These are phyloP conservation scores for Sylvicola cinctus DNA, from an alignment of 2,888 invertebrate genomes.

Conservation along the genomic window DNA sequence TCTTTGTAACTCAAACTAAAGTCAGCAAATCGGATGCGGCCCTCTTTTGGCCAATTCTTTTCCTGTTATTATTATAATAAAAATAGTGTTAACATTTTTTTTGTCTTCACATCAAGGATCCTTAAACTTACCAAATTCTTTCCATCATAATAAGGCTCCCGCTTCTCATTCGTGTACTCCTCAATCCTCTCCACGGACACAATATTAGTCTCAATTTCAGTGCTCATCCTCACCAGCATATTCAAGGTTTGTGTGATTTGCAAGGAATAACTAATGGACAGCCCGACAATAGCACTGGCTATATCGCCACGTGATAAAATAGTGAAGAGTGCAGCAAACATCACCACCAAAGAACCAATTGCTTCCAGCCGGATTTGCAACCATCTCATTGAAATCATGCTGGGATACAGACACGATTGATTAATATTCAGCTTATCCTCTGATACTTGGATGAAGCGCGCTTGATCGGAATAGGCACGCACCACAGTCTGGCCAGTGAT, in stretches of 20 bases:
- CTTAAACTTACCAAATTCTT: neutral
- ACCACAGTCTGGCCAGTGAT: conserved; percentile 22
- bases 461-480: conserved; percentile 16
- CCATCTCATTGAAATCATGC: conserved; percentile 24
- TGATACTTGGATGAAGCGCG: conserved; percentile 29
- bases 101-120: no score
- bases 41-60: conserved; percentile 25
- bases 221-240: conserved; percentile 32
- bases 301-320: conserved; percentile 20
- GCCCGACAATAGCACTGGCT: conserved; percentile 26
- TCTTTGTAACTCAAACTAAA: conserved; percentile 26
- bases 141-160: conserved; percentile 15
- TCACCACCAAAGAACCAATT: conserved; percentile 32
- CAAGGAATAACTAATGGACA: conserved; percentile 28
- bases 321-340: conserved; percentile 34
- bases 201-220: conserved; percentile 36
- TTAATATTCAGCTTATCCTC: conserved; percentile 29
- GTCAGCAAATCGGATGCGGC: conserved; percentile 23
- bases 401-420: conserved; percentile 28
- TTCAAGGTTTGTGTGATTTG: conserved; percentile 33
- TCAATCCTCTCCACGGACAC: conserved; percentile 36
- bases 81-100: neutral
- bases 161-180: conserved; percentile 28
- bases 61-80: neutral
- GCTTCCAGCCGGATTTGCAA: conserved; percentile 24